Base-by-base conservation (phyloP, 2,797 vertebrate species). In the Alauda arvensis region DNA sequence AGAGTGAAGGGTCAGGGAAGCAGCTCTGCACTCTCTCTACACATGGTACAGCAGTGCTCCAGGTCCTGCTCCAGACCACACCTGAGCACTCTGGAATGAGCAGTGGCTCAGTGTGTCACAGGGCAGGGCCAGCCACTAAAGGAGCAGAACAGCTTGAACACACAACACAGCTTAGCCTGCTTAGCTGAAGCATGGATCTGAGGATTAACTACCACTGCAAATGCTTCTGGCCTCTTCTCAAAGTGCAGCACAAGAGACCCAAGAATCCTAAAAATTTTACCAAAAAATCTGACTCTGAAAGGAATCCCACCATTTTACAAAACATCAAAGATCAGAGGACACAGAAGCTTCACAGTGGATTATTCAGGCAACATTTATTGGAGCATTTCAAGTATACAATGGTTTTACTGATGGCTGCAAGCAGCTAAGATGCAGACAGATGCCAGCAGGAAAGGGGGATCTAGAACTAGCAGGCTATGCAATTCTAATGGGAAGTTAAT, bases 281-380 rank as follows among this genome's bases (percentile, higher is more conserved):
- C 45, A 60, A 89, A 77, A 75, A 25, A 11, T 17, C 39, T 5
- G 33, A 51, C 43, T 43, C 31, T 53, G 45, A 46, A 75, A 66
- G 45, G 66, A 89, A 81, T 53, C 33, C 48, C 75, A 78, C 5
- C 26, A 23, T 49, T 85, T 69, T 52, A 57, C 29, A 43, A 13
- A 85, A 63, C n/a, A 59, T 42, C 21, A 46, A 69, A 61, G 56
- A 65, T n/a, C 29, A 56, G 78, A 84, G 33, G 61, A 84, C 29
- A 62, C 46, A 76, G 90, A 83, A 91, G 67, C 80, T 75, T 79
- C n/a, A 89, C 57, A 67, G 53, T 42, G 45, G 68, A 55, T 91
- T 85, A 94, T 72, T 46, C 89, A 93, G 80, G 90, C 14, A 37
- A 95, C 40, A 45, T 95, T 96, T 95, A 96, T 95, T 96, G 88